Base-by-base conservation (phyloP, 2,113 vertebrate genomes). In the Rostratula benghalensis region DNA sequence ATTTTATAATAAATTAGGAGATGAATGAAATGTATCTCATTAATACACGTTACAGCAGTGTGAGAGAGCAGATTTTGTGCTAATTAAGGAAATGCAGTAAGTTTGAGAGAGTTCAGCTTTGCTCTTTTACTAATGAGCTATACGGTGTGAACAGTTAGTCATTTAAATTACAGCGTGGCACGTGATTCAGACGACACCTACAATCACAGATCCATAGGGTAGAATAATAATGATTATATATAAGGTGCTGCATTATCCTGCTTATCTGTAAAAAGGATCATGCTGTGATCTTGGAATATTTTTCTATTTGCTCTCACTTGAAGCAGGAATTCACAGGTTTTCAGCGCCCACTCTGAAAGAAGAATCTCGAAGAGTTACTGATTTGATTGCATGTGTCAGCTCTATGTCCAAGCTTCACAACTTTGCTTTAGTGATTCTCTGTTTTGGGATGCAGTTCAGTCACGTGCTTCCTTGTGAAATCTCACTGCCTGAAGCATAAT, bases 1-100 rank as follows among this genome's bases (percentile, higher is more conserved):
- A 16, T n/a, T 48, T 59, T 74, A 15, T 3, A 48, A 53, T 71
- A 79, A 91, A 91, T 92, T 37, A 82, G 45, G 60, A 35, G 83
- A 73, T 91, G 35, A 96, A 84, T 94, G 53, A 91, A 84, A 64
- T 73, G 13, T 53, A 37, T 81, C 74, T 93, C 64, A 71, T 94
- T 96, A 96, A 89, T 91, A 84, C 48, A 59, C 57, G 65, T 68
- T 69, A 14, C 61, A 89, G 41, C 10, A 73, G 43, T 24, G 20
- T 39, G 30, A 89, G 60, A 71, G 28, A 63, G 14, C 21, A 65
- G 77, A 57, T 93, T 93, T 94, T 91, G 25, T 6, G 7, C 89
- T 96, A 91, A 95, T 96, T 95, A 93, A 91, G 50, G 91, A 87
- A 93, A 87, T 18, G 30, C 75, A 83, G 89, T 89, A 95, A 88